Evolutionary conservation across 2,113 vertebrate genomes (phyloP).

Genomic region (Dendropsophus ebraccatus): DNA sequence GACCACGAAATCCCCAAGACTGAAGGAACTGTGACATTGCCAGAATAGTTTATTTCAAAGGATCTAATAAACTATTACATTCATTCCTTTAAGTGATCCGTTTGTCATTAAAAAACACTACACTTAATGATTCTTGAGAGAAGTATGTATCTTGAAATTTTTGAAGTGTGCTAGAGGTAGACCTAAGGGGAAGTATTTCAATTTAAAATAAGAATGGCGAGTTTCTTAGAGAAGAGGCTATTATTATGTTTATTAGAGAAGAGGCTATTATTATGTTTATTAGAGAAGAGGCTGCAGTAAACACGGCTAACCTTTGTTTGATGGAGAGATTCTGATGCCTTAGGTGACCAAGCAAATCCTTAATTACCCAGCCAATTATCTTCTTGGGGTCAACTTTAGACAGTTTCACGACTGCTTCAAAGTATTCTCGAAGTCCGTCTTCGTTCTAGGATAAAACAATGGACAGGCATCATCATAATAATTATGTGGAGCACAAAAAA

Average conservation of each 20-base stretch:
- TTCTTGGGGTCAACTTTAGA: conserved; percentile 85
- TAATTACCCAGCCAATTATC: conserved; percentile 92
- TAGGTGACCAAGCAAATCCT: conserved; percentile 82
- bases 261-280: not conserved
- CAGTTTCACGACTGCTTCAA: conserved; percentile 81
- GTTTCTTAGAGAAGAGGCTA: conserved; percentile 2
- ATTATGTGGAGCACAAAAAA: too few species aligned
- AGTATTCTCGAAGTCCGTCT: conserved; percentile 89
- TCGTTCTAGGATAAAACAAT: conserved; percentile 81
- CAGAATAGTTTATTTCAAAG: not conserved
- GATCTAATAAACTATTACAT: not conserved
- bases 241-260: conserved; percentile 27
- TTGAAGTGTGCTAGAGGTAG: not conserved
- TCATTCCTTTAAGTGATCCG: not conserved
- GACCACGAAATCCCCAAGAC: not conserved
- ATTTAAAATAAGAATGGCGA: not conserved
- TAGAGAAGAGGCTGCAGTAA: not conserved
- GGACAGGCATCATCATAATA: too few species aligned
- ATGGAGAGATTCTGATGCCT: conserved; percentile 80
- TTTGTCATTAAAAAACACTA: not conserved
- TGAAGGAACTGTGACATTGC: not conserved
- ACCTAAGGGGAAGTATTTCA: not conserved
- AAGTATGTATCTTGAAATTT: conserved; percentile 3
- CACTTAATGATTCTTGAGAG: not conserved
- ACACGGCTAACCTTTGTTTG: conserved; percentile 84